Percentiles rank a stretch among this genome's conserved stretches.
Evolutionary conservation across 2,797 vertebrate genomes (phyloP).

Genomic region (Yasuhikotakia modesta): DNA sequence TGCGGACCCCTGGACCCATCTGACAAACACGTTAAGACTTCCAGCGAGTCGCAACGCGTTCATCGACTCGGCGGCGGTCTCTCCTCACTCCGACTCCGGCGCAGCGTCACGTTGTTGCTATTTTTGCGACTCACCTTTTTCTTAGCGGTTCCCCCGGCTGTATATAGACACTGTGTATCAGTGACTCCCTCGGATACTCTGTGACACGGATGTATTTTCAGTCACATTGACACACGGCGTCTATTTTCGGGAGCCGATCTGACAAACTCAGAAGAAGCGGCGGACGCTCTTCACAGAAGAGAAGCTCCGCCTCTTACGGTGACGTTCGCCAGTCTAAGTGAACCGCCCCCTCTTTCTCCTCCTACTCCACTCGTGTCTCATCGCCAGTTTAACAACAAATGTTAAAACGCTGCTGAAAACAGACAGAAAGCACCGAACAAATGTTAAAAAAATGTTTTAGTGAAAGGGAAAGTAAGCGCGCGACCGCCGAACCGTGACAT

Average conservation of each 20-base stretch:
- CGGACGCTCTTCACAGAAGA: slow-evolving; percentile 74
- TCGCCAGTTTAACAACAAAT: slow-evolving; percentile 58
- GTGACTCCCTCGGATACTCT: slow-evolving; percentile 76
- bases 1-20: not conserved
- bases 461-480: not conserved
- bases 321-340: slow-evolving; percentile 62
- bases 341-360: slow-evolving; percentile 51
- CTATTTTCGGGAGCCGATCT: slow-evolving; percentile 85
- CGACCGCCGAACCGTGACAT: slow-evolving; percentile 37
- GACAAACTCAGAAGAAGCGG: slow-evolving; percentile 83
- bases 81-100: slow-evolving; percentile 56
- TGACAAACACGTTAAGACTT: slow-evolving; percentile 19
- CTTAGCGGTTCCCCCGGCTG: slow-evolving; percentile 76
- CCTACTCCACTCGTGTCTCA: slow-evolving; percentile 57
- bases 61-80: slow-evolving; percentile 41
- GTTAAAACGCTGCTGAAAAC: not conserved
- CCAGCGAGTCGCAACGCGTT: slow-evolving; percentile 24
- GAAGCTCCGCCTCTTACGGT: slow-evolving; percentile 76
- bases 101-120: slow-evolving; percentile 76
- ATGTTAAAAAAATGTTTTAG: too few species aligned
- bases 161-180: slow-evolving; percentile 81
- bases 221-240: slow-evolving; percentile 81
- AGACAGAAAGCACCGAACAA: not conserved
- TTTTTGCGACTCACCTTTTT: slow-evolving; percentile 84
- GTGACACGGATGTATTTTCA: slow-evolving; percentile 76